These are phyloP conservation scores for Ctenopoma multispine DNA, from an alignment of 2,797 vertebrate genomes.

Conservation along the genomic window DNA sequence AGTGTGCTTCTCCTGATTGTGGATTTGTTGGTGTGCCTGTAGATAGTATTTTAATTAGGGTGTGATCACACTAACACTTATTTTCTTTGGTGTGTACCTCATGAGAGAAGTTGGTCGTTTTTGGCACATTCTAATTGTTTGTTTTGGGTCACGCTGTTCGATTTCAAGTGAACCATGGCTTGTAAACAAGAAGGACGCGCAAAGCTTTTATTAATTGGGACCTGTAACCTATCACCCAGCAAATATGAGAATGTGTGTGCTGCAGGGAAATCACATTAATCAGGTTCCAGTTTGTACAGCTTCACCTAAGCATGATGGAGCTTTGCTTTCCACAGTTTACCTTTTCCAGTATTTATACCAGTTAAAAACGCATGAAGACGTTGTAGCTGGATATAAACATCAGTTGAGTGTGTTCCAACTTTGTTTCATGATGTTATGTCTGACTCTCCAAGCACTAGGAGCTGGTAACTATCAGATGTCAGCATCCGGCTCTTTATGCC, in stretches of 20 bases:
- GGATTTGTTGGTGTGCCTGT: background rate
- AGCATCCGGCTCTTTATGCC: background rate
- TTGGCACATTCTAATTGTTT: constrained; percentile 25
- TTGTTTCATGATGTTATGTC: background rate
- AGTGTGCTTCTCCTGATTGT: background rate
- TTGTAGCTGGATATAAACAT: constrained; percentile 2
- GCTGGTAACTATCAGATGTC: constrained; percentile 14
- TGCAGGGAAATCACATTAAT: background rate
- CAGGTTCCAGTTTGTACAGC: background rate
- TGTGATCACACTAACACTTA: background rate
- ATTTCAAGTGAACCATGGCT: background rate
- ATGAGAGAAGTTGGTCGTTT: constrained; percentile 7
- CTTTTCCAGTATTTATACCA: constrained; percentile 7
- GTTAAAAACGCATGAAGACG: background rate
- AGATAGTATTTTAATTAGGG: background rate
- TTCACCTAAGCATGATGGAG: background rate
- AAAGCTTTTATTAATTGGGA: constrained; percentile 6
- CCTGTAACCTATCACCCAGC: background rate
- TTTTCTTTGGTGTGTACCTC: background rate
- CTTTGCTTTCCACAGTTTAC: background rate
- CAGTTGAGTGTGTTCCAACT: background rate
- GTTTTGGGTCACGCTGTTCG: constrained; percentile 15
- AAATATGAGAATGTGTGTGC: background rate
- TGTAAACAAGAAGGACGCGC: constrained; percentile 22
- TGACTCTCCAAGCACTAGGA: background rate